A percentile compares a stretch with the other conserved stretches of the same genome.
phyloP scores from a whole-genome alignment of 2,888 invertebrate genomes.

The Dascillus cervinus region DNA sequence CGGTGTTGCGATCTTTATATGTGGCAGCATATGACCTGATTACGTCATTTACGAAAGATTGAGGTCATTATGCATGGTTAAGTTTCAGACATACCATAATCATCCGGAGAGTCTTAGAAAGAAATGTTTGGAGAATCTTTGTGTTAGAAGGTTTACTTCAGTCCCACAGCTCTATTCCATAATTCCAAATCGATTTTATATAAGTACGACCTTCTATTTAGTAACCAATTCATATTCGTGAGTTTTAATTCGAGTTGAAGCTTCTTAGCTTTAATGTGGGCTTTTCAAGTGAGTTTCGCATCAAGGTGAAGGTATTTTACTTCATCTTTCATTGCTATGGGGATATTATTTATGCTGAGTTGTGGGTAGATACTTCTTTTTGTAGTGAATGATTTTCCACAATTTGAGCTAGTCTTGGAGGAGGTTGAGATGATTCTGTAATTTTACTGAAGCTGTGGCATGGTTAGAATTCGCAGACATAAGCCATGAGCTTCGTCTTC shows the following conservation, averaged over 20 bases:
- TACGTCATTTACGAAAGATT: conserved; percentile 1
- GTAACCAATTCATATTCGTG: conserved; percentile 4
- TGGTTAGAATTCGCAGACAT: conserved; percentile 3
- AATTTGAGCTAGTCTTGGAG: conserved; percentile 2
- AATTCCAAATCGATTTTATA: conserved; percentile 1
- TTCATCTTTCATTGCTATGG: conserved; percentile 1
- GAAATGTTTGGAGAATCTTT: conserved; percentile 3
- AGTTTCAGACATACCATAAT: no score
- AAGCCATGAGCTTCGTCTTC: no score
- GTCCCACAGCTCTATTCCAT: conserved; percentile 1
- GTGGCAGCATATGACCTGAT: not conserved
- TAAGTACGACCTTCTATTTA: not conserved
- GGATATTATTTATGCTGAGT: conserved; percentile 1
- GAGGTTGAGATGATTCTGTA: conserved; percentile 4
- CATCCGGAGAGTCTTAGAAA: conserved; percentile 1
- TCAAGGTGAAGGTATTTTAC: not conserved
- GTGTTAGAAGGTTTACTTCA: conserved; percentile 1
- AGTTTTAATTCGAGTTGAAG: conserved; percentile 1
- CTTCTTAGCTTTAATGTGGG: conserved; percentile 4
- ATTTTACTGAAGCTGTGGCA: conserved; percentile 1
- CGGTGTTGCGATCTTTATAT: conserved; percentile 1
- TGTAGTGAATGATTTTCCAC: conserved; percentile 2
- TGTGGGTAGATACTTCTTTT: conserved; percentile 2
- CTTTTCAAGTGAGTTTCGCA: not conserved
- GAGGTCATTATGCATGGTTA: no score